Base-by-base conservation (phyloP, 2,888 invertebrate genomes). In the Tetragonisca angustula region DNA sequence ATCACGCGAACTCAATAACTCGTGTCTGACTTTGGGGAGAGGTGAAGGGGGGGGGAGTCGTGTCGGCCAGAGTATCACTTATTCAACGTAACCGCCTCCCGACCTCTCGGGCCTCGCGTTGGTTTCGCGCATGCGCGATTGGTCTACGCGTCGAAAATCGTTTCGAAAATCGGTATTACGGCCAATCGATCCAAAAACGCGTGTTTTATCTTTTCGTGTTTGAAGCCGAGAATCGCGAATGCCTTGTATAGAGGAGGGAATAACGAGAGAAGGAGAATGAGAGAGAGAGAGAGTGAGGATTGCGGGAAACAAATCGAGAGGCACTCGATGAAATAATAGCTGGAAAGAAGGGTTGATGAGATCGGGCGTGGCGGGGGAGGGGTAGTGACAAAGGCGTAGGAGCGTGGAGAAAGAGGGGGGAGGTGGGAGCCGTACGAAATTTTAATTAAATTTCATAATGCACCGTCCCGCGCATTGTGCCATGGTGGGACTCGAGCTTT, bases 391-490 rank as follows among this genome's bases (percentile, higher is more conserved):
- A 43, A 43, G 9, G 43, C 43, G 43, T 43, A 69, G 65, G 56
- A 68, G n/a, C 59, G 62, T 15, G 17, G 49, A 62, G 24, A 43
- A 17, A 36, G 62, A 61, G 6, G 78, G 15, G 56, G 43, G 43
- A 61, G 15, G 56, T 50, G 56, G 4, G 70, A 67, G 76, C 50
- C 77, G 85, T 82, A 85, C 87, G 88, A 91, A 91, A 91, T 92
- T 91, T 92, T 91, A 91, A 92, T 91, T 90, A 92, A 91, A 92
- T 91, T 90, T 90, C 89, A 84, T 84, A 87, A 90, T 91, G 88
- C 79, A 77, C 87, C 86, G 84, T 86, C 88, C 79, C 83, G 76
- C 77, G 73, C 73, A 88, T 87, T 87, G 83, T 87, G 72, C 72
- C 69, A 62, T 36, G 64, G 68, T 75, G 78, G 76, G 85, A 88